Evolutionary conservation across 1,140 invertebrate genomes (phyloP).

Genomic region (Archivesica marissinica): DNA sequence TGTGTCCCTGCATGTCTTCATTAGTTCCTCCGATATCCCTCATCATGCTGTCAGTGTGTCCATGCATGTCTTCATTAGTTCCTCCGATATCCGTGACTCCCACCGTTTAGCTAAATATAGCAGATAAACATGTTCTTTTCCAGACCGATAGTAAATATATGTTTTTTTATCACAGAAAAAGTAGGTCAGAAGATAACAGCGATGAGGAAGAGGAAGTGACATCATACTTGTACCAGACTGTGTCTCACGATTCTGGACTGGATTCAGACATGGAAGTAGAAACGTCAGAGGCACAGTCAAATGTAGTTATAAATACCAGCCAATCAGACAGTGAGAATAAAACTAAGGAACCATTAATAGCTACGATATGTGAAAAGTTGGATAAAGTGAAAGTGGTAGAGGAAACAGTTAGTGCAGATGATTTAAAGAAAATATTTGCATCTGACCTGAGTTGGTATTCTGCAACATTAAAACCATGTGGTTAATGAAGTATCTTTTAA

Average conservation of each 20-base stretch:
- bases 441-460: conserved; percentile 14
- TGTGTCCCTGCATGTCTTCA: no score
- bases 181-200: neutral
- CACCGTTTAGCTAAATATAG: neutral
- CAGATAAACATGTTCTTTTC: neutral
- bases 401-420: neutral
- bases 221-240: conserved; percentile 1
- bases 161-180: neutral
- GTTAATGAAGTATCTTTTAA: neutral
- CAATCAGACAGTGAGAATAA: conserved; percentile 15
- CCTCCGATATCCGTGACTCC: no score
- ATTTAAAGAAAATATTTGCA: conserved; percentile 20
- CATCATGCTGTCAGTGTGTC: neutral
- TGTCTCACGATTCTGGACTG: conserved; percentile 52
- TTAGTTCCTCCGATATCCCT: neutral
- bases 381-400: conserved; percentile 10
- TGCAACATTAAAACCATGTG: neutral
- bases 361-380: conserved; percentile 13
- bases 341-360: neutral
- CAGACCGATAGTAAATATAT: neutral
- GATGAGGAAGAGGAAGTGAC: conserved; percentile 34
- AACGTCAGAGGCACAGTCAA: conserved; percentile 14
- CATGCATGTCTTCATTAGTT: no score
- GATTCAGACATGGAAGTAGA: conserved; percentile 51
- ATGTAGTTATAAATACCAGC: conserved; percentile 4